phyloP scores from a whole-genome alignment of 2,113 vertebrate species.

The Ochotona princeps region DNA sequence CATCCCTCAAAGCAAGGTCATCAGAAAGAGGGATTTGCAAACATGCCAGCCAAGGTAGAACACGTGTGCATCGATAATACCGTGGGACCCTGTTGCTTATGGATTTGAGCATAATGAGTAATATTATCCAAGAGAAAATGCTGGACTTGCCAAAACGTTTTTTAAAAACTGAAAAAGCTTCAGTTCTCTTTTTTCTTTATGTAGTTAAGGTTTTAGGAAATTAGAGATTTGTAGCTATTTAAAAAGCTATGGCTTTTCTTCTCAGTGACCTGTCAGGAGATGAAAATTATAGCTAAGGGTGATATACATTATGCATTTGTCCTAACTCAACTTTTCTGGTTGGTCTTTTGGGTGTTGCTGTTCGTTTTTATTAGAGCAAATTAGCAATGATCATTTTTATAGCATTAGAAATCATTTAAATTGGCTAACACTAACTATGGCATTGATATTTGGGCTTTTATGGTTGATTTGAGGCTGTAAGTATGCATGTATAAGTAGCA shows the following conservation, averaged over 20 bases:
- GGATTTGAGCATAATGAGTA: background rate
- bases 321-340: constrained; percentile 27
- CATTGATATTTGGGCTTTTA: constrained; percentile 39
- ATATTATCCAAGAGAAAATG: background rate
- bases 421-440: background rate
- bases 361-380: constrained; percentile 43
- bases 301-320: background rate
- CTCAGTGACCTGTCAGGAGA: background rate
- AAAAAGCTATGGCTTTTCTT: background rate
- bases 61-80: background rate
- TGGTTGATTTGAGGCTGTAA: background rate
- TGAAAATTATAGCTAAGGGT: background rate
- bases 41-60: constrained; percentile 38
- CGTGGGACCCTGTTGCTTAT: background rate
- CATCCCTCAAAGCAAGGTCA: background rate
- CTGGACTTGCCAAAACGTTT: background rate
- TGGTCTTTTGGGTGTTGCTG: constrained; percentile 8
- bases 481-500: background rate
- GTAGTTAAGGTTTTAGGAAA: constrained; percentile 36
- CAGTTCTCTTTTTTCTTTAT: background rate
- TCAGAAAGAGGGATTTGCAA: constrained; percentile 42
- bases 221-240: constrained; percentile 1
- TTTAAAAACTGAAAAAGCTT: constrained; percentile 4
- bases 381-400: constrained; percentile 33
- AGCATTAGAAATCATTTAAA: constrained; percentile 45